phyloP scores from a whole-genome alignment of 2,797 vertebrate genomes.

The Phrynocephalus forsythii region DNA sequence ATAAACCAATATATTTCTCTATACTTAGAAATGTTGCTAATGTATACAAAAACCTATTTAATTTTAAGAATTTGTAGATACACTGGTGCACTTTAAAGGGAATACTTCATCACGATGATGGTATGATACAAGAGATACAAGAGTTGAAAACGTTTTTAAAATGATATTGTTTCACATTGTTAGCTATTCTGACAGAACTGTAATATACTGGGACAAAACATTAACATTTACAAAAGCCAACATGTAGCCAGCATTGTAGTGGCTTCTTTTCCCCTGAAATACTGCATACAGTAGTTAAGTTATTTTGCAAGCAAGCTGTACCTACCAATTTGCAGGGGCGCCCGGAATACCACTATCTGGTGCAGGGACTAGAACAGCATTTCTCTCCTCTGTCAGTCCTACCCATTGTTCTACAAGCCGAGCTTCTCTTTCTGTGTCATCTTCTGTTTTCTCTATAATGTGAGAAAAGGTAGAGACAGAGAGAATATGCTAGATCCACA shows the following conservation, averaged over 20 bases:
- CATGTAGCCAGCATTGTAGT: neutral
- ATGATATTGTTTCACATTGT: neutral
- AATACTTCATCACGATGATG: neutral
- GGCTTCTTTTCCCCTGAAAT: constrained; percentile 6
- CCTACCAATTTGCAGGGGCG: constrained; percentile 93
- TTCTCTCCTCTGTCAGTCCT: constrained; percentile 95
- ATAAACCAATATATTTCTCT: too few species aligned
- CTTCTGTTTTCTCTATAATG: constrained; percentile 90
- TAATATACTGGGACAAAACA: neutral
- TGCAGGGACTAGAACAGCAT: constrained; percentile 93
- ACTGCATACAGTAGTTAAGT: neutral
- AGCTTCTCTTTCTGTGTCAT: constrained; percentile 92
- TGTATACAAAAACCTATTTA: too few species aligned
- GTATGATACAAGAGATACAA: neutral
- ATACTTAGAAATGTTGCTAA: too few species aligned
- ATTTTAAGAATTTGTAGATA: neutral
- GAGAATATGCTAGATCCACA: neutral
- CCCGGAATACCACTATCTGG: constrained; percentile 94
- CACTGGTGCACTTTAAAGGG: neutral
- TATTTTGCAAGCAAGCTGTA: neutral
- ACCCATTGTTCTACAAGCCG: constrained; percentile 98
- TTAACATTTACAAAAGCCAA: neutral
- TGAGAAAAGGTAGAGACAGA: neutral
- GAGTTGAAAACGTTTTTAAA: neutral
- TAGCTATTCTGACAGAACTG: neutral